Percentiles rank a stretch among this genome's conserved stretches.
Evolutionary conservation across 2,113 vertebrate genomes (phyloP).

Genomic region (Pangasianodon hypophthalmus): DNA sequence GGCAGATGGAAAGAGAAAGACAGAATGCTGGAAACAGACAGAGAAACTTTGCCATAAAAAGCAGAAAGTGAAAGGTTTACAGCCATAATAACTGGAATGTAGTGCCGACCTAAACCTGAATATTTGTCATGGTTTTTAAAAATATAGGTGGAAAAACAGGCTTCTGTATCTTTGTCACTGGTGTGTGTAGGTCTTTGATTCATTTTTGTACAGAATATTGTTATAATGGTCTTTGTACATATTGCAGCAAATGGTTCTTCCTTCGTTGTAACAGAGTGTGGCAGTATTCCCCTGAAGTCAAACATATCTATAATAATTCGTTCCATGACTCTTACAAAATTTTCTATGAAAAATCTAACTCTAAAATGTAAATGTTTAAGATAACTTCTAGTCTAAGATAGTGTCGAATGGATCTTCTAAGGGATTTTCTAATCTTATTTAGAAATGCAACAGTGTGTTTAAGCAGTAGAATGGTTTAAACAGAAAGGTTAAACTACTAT

Average conservation of each 20-base stretch:
- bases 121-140: slow-evolving; percentile 30
- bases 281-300: background rate
- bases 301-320: background rate
- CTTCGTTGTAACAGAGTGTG: background rate
- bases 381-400: background rate
- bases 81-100: slow-evolving; percentile 58
- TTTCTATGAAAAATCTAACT: background rate
- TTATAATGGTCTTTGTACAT: background rate
- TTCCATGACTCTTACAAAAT: background rate
- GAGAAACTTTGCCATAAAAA: slow-evolving; percentile 75
- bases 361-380: slow-evolving; percentile 3
- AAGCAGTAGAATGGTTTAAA: background rate
- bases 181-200: slow-evolving; percentile 4
- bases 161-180: background rate
- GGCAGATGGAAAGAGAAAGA: background rate
- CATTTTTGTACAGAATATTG: background rate
- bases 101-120: slow-evolving; percentile 59
- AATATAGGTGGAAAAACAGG: background rate
- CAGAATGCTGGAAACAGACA: slow-evolving; percentile 53
- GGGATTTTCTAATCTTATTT: background rate
- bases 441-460: background rate
- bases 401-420: background rate
- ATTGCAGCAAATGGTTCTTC: background rate
- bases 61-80: slow-evolving; percentile 61
- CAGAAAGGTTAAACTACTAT: background rate